Evolutionary conservation across 64 coral and sea anemone genomes (phyloP), one percentile per base, ranked within the genome.

Genomic region (Orbicella faveolata): DNA sequence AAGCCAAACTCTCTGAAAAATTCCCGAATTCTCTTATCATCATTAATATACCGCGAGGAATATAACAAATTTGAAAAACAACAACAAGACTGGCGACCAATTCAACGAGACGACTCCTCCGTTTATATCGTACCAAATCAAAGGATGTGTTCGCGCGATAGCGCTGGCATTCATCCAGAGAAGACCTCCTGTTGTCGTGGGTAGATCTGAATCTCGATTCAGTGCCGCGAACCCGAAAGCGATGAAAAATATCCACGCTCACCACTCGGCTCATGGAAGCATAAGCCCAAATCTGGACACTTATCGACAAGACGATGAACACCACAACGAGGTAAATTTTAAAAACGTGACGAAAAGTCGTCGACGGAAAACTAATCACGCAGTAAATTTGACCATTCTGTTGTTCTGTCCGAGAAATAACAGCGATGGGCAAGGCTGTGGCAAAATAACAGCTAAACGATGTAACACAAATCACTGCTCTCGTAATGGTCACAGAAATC

Each of bases 261-360:
- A 88, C 73, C 13, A 59, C 34, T 21, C 73, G 30, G 14, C 30
- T 36, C 70, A 95, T 91, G 44, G 83, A 80, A 72, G 83, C 80
- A 63, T 95, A 92, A 19, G 94, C 83, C 83, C 78, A 95, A 23
- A 90, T 88, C 72, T 95, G 89, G 61, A 95, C 64, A 15, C 63
- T 41, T 18, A 95, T 78, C 2, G 94, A 89, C 0, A 73, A 8
- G 3, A 80, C 70, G 5, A 95, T 92, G 61, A 91, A 95, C 0
- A 89, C 59, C 10, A 61, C 54, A n/a, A 92, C 75, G 2, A 92
- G 75, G 63, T 83, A 92, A 17, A 95, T 72, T 62, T 88, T 52
- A 73, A 91, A 94, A 3, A 81, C 16, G 16, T 74, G 79, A 88
- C 73, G 83, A 73, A 89, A 95, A 12, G 68, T 57, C 18, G 72